Conservation (phyloP, 2,113 vertebrate species). For the Larimichthys polyactis region DNA sequence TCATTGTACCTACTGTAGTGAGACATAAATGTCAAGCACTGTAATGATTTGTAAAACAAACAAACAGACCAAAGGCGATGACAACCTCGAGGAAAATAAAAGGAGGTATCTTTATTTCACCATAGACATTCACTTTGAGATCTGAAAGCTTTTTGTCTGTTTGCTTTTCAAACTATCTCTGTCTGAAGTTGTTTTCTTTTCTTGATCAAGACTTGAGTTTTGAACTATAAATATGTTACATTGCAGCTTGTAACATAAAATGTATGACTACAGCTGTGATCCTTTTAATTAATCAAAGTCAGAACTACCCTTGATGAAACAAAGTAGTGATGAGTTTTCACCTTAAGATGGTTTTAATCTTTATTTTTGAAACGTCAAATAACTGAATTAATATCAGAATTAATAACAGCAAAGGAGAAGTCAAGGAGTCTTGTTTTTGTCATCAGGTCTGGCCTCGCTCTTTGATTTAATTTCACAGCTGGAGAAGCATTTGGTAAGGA, state of each 20-base stretch:
- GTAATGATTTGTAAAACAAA: constrained; percentile 51
- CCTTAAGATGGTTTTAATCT: neutral
- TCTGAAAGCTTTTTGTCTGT: constrained; percentile 50
- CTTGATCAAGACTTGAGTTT: constrained; percentile 53
- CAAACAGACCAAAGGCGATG: constrained; percentile 47
- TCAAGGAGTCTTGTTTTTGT: constrained; percentile 57
- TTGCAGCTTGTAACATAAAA: constrained; percentile 44
- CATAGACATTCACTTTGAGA: constrained; percentile 55
- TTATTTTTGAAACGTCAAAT: neutral
- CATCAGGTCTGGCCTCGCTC: constrained; percentile 44
- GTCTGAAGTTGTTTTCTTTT: constrained; percentile 55
- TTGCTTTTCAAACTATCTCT: constrained; percentile 47
- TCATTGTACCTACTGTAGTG: constrained; percentile 17
- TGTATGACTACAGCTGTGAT: constrained; percentile 51
- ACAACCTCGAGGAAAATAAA: constrained; percentile 52
- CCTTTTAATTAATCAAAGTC: constrained; percentile 65
- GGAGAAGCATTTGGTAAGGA: constrained; percentile 66
- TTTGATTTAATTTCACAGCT: constrained; percentile 68
- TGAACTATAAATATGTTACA: constrained; percentile 53
- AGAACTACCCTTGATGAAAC: constrained; percentile 40
- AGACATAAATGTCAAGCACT: constrained; percentile 39
- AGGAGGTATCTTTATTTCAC: constrained; percentile 54
- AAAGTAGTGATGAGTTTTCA: constrained; percentile 24
- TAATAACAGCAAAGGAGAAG: constrained; percentile 21
- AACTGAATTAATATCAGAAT: constrained; percentile 1